phyloP scores from a whole-genome alignment of 2,113 vertebrate species.

The Takifugu bimaculatus region DNA sequence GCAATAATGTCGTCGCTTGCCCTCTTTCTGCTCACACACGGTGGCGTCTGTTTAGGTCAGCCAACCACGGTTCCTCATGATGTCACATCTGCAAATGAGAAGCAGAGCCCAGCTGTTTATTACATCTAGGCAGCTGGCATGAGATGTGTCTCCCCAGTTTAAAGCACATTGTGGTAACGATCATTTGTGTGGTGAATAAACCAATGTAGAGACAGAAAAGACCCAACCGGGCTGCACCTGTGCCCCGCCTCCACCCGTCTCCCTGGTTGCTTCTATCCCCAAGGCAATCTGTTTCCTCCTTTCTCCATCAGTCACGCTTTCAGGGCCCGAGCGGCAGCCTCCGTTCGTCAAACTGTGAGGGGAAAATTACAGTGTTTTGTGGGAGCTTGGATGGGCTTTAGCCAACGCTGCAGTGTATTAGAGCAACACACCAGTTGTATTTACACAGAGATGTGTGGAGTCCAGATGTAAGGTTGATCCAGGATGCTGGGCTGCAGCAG shows the following conservation, averaged over 20 bases:
- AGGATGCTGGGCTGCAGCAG: not conserved
- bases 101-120: no score
- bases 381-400: constrained; percentile 1
- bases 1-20: no score
- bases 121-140: no score
- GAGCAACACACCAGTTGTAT: constrained; percentile 26
- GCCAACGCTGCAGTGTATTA: constrained; percentile 1
- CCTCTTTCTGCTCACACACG: no score
- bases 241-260: constrained; percentile 10
- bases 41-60: no score
- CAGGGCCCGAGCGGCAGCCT: not conserved
- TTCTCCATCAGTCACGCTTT: constrained; percentile 28
- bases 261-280: constrained; percentile 15
- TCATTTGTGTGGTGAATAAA: not conserved
- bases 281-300: constrained; percentile 29
- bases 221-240: constrained; percentile 11
- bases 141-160: constrained; percentile 20
- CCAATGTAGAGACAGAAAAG: constrained; percentile 15
- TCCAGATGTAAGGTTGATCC: no score
- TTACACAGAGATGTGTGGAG: constrained; percentile 18
- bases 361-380: constrained; percentile 9
- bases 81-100: no score
- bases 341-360: constrained; percentile 20
- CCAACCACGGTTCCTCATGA: no score
- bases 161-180: constrained; percentile 12